Base-by-base conservation (phyloP, 2,888 invertebrate species). In the Ceramica pisi region DNA sequence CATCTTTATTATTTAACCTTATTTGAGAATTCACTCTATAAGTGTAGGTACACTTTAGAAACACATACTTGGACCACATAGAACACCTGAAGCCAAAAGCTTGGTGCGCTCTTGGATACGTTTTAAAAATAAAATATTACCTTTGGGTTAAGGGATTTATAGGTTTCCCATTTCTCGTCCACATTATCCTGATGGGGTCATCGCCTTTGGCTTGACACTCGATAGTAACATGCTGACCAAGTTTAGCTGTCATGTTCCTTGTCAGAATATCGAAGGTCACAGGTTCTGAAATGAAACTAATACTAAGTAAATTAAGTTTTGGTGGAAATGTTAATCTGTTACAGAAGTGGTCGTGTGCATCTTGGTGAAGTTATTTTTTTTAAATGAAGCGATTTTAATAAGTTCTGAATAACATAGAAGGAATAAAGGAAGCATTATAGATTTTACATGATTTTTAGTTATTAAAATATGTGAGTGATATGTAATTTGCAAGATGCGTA, bases 141-240 rank as follows among this genome's bases (percentile, higher is more conserved):
- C 96, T 94, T 75, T 96, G 96, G 1, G 95, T 96, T 71, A 96
- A 87, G 5, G 95, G 96, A 89, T 98, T 97, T 70, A 98, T 96
- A 55, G 97, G 97, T 79, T 97, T 97, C 78, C 97, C 97, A 90
- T 98, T 98, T 85, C 97, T 97, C 21, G 97, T 97, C 98, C 98
- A 98, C 87, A 97, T 97, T 55, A 98, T 97, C 84, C 97, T 97
- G 78, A 98, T 97, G 2, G 98, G 98, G 88, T 97, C 97, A 90
- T 98, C 98, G 8, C 98, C 98, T 88, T 97, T 97, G 1, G 98
- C 98, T 83, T 97, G 97, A 89, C 98, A 98, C 77, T 97, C 97
- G 81, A 98, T 95, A 3, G 97, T 97, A 14, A 98, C 97, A 23
- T 98, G 97, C 85, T 97, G 97, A 9, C 98, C 98, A 59, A 98